Base-by-base conservation (phyloP, 2,113 vertebrate species). In the Campylomormyrus tamandua region DNA sequence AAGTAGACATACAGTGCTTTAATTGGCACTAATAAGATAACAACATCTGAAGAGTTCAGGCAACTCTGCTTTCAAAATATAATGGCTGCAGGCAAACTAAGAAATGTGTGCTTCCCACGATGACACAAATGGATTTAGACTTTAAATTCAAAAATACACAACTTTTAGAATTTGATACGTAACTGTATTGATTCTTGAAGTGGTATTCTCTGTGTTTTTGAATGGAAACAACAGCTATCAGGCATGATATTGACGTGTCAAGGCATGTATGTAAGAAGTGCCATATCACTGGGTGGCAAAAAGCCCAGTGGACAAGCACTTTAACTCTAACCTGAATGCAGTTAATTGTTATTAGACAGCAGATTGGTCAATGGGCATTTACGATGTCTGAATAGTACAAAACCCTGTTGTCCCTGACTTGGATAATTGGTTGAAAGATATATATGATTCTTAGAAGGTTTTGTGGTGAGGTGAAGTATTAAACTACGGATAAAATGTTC, bases 11-110 rank as follows among this genome's bases (percentile, higher is more conserved):
- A 91, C 91, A 92, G 94, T 92, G 94, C 94, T 95, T 94, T 96
- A 96, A 97, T 96, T 96, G 95, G 94, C 88, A 89, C 94, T 96
- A 96, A 96, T 96, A 94, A 93, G 94, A 91, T 92, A 93, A 88
- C 91, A 90, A 91, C 93, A 93, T 93, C 94, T 93, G 93, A 92
- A 94, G 90, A 91, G 92, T 93, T 91, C 93, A 92, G 66, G 94
- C 93, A 92, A 95, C 93, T 93, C 93, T 94, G 94, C 94, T 95
- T 95, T 94, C 95, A 94, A 93, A 92, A 92, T 93, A 93, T 90
- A 77, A 90, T 92, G 88, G 85, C 80, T 95, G 94, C 94, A 94
- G 94, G 91, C 93, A 92, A 92, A 95, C 95, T 93, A 95, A 96
- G 94, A 93, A 92, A 91, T 88, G 90, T 90, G 85, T 91, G 91